Evolutionary conservation across 2,113 vertebrate genomes (phyloP).

Genomic region (Enhydra lutris): DNA sequence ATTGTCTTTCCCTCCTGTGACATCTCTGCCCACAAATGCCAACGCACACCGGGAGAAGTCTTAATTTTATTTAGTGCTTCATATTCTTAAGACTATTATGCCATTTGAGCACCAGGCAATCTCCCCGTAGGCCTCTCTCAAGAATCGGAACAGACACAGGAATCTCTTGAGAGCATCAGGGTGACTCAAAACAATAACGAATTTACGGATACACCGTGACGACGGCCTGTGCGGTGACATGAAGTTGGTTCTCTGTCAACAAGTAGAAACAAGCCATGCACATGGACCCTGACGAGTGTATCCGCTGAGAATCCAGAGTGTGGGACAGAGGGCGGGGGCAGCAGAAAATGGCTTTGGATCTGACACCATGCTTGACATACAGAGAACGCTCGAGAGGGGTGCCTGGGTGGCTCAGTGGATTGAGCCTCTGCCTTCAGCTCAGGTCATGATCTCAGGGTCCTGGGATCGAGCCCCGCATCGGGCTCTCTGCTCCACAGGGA

Average conservation of each 20-base stretch:
- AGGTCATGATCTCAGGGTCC: too few relatives aligned
- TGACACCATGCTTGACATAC: fast-evolving
- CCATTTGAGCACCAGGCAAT: background rate
- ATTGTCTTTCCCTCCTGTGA: background rate
- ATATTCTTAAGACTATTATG: background rate
- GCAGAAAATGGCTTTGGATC: background rate
- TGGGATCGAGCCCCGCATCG: too few relatives aligned
- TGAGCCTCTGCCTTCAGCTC: too few relatives aligned
- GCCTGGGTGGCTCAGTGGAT: too few relatives aligned
- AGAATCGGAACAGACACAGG: background rate
- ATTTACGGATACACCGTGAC: background rate
- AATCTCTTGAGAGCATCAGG: background rate
- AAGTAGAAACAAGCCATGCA: background rate
- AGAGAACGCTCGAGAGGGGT: background rate
- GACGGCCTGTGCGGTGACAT: background rate
- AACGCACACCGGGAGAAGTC: background rate
- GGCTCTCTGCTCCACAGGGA: too few relatives aligned
- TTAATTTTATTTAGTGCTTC: background rate
- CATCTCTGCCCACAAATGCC: background rate
- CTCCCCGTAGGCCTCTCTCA: background rate
- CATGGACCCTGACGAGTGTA: background rate
- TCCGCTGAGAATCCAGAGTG: background rate
- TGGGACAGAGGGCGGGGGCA: background rate
- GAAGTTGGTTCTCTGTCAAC: background rate
- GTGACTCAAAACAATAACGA: background rate